Evolutionary conservation across 2,113 vertebrate species (phyloP).

Genomic region (Sigmodon hispidus): DNA sequence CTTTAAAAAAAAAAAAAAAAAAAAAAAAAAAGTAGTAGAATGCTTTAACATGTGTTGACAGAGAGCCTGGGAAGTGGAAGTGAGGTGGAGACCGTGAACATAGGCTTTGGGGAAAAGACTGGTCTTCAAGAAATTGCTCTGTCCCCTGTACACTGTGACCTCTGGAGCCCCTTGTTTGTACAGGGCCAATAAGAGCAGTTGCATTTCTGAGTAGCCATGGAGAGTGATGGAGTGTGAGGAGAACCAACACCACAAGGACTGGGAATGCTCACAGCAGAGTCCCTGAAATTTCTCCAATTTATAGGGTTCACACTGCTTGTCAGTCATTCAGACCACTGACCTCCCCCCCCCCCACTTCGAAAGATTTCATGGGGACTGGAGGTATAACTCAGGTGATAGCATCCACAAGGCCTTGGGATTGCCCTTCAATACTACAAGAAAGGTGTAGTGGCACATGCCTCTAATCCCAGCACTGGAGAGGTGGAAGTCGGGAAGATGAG

Average conservation of each 20-base stretch:
- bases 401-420: neutral
- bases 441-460: neutral
- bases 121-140: accelerated
- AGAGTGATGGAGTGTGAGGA: no score
- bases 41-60: neutral
- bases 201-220: no score
- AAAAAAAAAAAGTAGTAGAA: neutral
- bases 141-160: neutral
- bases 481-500: neutral
- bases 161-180: neutral
- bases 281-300: accelerated
- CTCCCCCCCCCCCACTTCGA: neutral
- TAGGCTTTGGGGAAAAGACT: neutral
- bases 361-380: neutral
- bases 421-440: neutral
- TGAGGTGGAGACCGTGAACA: neutral
- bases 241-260: neutral
- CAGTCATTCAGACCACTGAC: neutral
- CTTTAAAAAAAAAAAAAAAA: neutral
- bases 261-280: neutral
- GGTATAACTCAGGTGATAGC: neutral
- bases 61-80: neutral
- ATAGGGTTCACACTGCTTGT: neutral
- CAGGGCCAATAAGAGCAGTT: neutral
- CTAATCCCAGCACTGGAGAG: no score